Evolutionary conservation across 2,888 invertebrate species (phyloP).

Genomic region (Yponomeuta plumbellus): DNA sequence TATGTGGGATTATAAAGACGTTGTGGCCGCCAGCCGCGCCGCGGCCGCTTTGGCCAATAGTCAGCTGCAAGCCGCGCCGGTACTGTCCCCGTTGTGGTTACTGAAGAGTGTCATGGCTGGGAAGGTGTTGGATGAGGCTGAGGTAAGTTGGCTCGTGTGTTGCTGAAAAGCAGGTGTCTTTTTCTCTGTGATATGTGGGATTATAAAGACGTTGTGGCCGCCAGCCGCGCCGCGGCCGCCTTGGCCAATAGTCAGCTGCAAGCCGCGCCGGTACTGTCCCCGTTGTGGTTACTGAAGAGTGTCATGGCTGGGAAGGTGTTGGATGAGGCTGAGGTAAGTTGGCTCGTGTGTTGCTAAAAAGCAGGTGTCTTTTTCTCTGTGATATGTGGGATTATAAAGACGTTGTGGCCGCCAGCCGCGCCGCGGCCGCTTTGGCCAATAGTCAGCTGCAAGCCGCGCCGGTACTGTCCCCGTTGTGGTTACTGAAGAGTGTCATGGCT

Average conservation of each 20-base stretch:
- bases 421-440: slow-evolving; percentile 33
- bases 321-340: slow-evolving; percentile 3
- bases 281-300: slow-evolving; percentile 12
- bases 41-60: slow-evolving; percentile 29
- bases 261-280: too few species aligned
- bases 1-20: too few species aligned
- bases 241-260: too few species aligned
- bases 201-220: slow-evolving; percentile 26
- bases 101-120: neutral
- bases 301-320: neutral
- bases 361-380: too few species aligned
- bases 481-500: neutral
- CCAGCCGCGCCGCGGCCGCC: too few species aligned
- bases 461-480: slow-evolving; percentile 57
- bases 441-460: slow-evolving; percentile 20
- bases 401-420: too few species aligned
- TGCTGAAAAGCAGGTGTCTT: too few species aligned
- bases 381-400: too few species aligned
- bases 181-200: too few species aligned
- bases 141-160: neutral
- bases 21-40: slow-evolving; percentile 81
- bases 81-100: slow-evolving; percentile 53
- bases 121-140: neutral
- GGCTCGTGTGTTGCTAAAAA: too few species aligned
- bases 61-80: slow-evolving; percentile 30